phyloP scores from a whole-genome alignment of 2,113 vertebrate species.

The Cyanistes caeruleus region DNA sequence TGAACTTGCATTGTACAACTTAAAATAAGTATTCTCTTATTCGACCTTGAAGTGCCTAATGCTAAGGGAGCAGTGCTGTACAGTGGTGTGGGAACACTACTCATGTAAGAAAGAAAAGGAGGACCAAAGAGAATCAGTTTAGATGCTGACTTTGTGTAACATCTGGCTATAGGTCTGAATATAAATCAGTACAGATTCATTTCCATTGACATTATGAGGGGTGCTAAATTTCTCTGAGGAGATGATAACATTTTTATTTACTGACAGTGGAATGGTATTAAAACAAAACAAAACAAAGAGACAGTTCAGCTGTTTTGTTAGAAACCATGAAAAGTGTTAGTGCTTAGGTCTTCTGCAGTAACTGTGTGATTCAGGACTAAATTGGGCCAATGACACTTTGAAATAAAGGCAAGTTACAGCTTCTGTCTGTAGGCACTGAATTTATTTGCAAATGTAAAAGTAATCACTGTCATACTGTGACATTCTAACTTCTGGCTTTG shows the following conservation, averaged over 20 bases:
- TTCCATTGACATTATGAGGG: not conserved
- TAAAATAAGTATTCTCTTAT: not conserved
- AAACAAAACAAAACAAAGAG: not conserved
- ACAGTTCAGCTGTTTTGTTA: not conserved
- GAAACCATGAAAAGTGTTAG: not conserved
- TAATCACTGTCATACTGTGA: not conserved
- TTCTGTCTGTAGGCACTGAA: not conserved
- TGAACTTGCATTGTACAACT: not conserved
- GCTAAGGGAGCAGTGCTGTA: not conserved
- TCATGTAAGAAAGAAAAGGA: not conserved
- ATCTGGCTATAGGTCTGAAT: not conserved
- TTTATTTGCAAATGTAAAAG: not conserved
- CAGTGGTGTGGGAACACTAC: not conserved
- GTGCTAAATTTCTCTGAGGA: not conserved
- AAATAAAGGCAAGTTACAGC: not conserved
- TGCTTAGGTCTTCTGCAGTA: not conserved
- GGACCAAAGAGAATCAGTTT: not conserved
- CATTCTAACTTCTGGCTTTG: not conserved
- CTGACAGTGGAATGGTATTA: not conserved
- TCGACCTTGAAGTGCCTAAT: not conserved
- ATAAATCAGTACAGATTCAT: not conserved
- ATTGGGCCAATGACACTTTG: not conserved
- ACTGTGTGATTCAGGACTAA: not conserved
- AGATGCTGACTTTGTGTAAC: not conserved
- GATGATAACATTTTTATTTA: not conserved